Percentiles rank a stretch among this genome's conserved stretches.
phyloP scores from a whole-genome alignment of 1,140 invertebrate genomes.

The Zeugodacus cucurbitae region DNA sequence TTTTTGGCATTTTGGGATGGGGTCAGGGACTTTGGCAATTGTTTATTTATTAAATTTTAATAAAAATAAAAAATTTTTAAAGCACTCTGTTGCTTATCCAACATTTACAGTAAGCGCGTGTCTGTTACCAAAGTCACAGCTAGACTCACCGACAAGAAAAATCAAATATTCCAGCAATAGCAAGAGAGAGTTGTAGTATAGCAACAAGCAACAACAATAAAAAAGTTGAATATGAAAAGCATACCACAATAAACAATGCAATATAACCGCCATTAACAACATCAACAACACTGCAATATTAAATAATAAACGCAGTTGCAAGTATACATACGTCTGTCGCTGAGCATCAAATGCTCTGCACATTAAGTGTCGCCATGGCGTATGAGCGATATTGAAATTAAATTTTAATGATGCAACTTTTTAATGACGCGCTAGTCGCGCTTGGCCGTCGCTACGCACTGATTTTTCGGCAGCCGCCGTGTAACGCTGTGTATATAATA shows the following conservation, averaged over 20 bases:
- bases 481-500: neutral
- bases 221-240: neutral
- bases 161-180: neutral
- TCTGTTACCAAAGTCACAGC: no score
- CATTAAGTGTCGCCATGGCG: neutral
- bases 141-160: no score
- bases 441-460: neutral
- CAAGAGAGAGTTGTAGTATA: neutral
- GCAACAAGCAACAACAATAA: neutral
- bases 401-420: conserved; percentile 6
- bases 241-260: no score
- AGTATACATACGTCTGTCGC: neutral
- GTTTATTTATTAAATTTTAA: no score
- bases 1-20: no score
- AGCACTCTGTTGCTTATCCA: no score
- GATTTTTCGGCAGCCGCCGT: neutral
- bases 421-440: neutral
- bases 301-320: neutral
- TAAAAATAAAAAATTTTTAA: no score
- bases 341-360: neutral
- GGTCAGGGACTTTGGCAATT: no score
- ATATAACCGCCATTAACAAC: neutral
- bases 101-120: no score
- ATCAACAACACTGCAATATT: neutral
- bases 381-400: conserved; percentile 8